Conservation (phyloP, 2,888 invertebrate genomes). For the Poecilobothrus nobilitatus region DNA sequence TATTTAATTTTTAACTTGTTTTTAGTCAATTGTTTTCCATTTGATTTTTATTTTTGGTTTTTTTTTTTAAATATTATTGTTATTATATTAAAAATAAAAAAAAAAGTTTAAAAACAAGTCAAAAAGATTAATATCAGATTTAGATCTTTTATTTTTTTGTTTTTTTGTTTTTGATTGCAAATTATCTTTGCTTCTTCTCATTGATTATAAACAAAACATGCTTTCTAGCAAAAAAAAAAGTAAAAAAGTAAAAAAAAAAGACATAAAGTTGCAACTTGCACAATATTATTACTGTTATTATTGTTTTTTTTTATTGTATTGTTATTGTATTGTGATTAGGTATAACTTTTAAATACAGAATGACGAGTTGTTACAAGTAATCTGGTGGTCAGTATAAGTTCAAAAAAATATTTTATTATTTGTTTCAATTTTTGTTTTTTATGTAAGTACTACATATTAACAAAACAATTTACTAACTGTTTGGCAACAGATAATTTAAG, state of each 20-base stretch:
- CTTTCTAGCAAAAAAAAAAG: background rate
- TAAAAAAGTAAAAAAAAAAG: background rate
- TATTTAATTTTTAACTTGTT: background rate
- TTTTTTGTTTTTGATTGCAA: background rate
- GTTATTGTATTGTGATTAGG: background rate
- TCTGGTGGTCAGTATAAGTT: slow-evolving; percentile 1
- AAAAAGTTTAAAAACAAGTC: too few species aligned
- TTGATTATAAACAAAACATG: background rate
- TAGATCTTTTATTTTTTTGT: too few species aligned
- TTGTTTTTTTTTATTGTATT: background rate
- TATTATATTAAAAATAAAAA: too few species aligned
- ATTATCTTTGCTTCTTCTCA: background rate
- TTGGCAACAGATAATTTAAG: too few species aligned
- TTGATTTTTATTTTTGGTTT: background rate
- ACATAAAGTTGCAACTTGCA: background rate
- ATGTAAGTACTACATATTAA: too few species aligned
- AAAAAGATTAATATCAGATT: too few species aligned
- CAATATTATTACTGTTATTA: slow-evolving; percentile 1
- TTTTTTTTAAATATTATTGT: background rate
- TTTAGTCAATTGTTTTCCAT: background rate
- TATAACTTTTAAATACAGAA: background rate
- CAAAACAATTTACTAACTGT: too few species aligned
- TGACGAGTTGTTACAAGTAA: background rate
- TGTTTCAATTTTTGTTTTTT: too few species aligned
- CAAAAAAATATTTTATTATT: background rate